Evolutionary conservation across 2,888 invertebrate species (phyloP).

Genomic region (Eupithecia inturbata): DNA sequence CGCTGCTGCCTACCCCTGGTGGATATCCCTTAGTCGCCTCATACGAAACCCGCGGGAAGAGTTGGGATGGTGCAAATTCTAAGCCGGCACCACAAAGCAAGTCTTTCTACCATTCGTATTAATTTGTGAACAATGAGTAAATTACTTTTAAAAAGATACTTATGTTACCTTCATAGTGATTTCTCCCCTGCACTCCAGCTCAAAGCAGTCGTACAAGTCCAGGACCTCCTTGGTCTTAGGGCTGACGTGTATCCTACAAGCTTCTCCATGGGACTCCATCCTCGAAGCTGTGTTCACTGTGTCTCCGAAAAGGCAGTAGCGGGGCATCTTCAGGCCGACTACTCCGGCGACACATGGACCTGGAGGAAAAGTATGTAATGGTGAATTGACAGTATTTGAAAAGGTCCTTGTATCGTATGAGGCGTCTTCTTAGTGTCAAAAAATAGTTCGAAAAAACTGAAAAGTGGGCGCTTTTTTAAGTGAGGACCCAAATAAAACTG

Average conservation of each 20-base stretch:
- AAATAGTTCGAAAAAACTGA: no score
- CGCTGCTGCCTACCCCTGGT: no score
- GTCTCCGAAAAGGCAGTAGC: constrained; percentile 96
- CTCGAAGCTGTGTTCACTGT: constrained; percentile 96
- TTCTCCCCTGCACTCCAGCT: constrained; percentile 92
- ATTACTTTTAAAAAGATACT: background rate
- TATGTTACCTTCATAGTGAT: constrained; percentile 93
- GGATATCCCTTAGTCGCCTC: no score
- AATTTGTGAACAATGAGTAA: no score
- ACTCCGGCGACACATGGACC: constrained; percentile 94
- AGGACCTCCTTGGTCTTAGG: constrained; percentile 93
- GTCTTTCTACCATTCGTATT: no score
- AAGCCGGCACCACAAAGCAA: no score
- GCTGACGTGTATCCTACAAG: constrained; percentile 96
- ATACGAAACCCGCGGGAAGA: no score
- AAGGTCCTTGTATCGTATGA: background rate
- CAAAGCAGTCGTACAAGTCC: constrained; percentile 93
- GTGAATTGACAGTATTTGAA: background rate
- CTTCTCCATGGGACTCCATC: constrained; percentile 96
- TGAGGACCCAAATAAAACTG: no score
- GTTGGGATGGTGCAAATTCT: no score
- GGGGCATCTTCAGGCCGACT: constrained; percentile 96
- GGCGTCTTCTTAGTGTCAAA: no score
- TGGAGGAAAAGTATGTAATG: constrained; percentile 47
- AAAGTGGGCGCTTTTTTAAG: no score